phyloP scores from a whole-genome alignment of 2,888 invertebrate species.

The Ptilodon capucinus region DNA sequence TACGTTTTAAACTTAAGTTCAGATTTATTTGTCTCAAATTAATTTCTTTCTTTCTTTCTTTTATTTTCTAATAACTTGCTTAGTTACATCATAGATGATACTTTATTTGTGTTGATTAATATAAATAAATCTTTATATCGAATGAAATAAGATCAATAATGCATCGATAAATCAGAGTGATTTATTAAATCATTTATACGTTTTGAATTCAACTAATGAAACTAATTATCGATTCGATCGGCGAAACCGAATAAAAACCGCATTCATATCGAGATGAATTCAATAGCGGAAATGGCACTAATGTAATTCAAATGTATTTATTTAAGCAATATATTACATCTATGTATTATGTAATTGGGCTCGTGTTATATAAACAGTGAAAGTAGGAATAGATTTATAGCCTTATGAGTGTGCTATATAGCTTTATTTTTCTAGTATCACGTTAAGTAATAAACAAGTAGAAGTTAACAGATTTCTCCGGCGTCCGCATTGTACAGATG shows the following conservation, averaged over 20 bases:
- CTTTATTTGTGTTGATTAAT: too few species aligned
- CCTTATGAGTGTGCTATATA: constrained; percentile 4
- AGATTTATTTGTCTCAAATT: too few species aligned
- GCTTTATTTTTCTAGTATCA: constrained; percentile 14
- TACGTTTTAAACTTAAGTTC: too few species aligned
- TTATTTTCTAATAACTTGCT: too few species aligned
- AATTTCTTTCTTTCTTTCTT: too few species aligned
- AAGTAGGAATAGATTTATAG: constrained; percentile 15
- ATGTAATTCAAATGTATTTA: constrained; percentile 1
- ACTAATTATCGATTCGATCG: constrained; percentile 7
- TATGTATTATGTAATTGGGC: not conserved
- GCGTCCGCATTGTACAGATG: not conserved
- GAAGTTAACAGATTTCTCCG: not conserved
- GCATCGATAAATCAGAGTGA: not conserved
- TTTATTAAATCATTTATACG: not conserved
- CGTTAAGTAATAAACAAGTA: constrained; percentile 9
- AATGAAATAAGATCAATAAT: not conserved
- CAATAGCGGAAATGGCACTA: constrained; percentile 4
- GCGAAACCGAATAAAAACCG: constrained; percentile 2
- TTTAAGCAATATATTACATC: constrained; percentile 8
- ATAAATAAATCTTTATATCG: not conserved
- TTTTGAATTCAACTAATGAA: not conserved
- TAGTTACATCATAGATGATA: too few species aligned
- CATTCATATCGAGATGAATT: constrained; percentile 4
- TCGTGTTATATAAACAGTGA: constrained; percentile 23